Base-by-base conservation (phyloP, 2,113 vertebrate species). In the Dryoscopus gambensis region DNA sequence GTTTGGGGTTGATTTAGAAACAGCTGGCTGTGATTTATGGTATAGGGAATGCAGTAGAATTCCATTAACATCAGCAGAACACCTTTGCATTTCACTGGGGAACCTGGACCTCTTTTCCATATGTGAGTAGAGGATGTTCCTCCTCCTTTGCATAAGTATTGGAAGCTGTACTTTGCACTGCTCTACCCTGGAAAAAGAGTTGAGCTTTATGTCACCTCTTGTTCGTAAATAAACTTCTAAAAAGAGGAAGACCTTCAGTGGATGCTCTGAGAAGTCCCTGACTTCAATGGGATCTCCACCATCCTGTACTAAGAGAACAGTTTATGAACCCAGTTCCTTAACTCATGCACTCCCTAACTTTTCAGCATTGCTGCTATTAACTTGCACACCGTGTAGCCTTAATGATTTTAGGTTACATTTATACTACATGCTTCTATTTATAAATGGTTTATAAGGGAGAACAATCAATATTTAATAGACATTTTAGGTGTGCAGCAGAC, bases 381-480 rank as follows among this genome's bases (percentile, higher is more conserved):
- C 79, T 80, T 96, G 87, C 91, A 80, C 63, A 70, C 64, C 75
- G 6, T 78, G 82, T 22, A 90, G 89, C 71, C 75, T 84, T 90
- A 86, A 96, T 70, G 89, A 93, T 84, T 92, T 92, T 21, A 60
- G 73, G 86, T 80, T 95, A 77, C 77, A 63, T 80, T 95, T 95
- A 35, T 81, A 86, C 84, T 92, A 67, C 89, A 63, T n/a, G 71
- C 40, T 69, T 70, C 87, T 87, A 77, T 90, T 94, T 91, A 80
- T 83, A 84, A 96, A 94, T 74, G 67, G 79, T 68, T 95, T 95
- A 80, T 90, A 70, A 84, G 79, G 67, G 46, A 92, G 74, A 23
- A 46, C 59, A 78, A 96, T 97, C 88, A 86, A 93, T 94, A 88
- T 77, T 86, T 84, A 91, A 94, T 67, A 90, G 85, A 52, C 49